Evolutionary conservation across 2,888 invertebrate species (phyloP).

Genomic region (Deilephila porcellus): DNA sequence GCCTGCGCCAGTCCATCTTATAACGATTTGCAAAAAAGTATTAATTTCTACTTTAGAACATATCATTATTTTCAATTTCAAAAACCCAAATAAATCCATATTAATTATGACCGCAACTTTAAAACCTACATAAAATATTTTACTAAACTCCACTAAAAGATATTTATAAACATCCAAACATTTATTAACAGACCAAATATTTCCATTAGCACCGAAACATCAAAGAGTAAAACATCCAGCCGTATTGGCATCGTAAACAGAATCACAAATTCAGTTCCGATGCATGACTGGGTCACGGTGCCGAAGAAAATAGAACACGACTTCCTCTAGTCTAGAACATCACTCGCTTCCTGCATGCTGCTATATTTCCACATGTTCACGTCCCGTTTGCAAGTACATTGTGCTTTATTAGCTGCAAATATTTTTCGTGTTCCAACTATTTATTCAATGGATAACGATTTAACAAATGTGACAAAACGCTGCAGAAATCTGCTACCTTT

Average conservation of each 20-base stretch:
- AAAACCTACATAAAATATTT: not conserved
- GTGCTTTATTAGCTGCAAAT: not conserved
- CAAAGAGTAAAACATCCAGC: not conserved
- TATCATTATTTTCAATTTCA: no score
- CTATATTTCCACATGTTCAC: not conserved
- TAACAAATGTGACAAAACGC: no score
- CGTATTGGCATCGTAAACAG: not conserved
- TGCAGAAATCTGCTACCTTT: no score
- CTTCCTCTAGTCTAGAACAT: constrained; percentile 15
- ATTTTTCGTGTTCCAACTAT: not conserved
- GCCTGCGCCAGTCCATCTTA: no score
- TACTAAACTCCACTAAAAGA: not conserved
- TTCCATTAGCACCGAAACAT: constrained; percentile 6
- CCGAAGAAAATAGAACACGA: not conserved
- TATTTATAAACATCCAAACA: constrained; percentile 3
- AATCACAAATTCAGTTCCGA: constrained; percentile 15
- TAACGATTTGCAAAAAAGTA: no score
- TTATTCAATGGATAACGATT: no score
- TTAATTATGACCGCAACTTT: not conserved
- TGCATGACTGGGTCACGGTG: constrained; percentile 1
- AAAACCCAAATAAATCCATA: not conserved
- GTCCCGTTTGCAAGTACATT: not conserved
- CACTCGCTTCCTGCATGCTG: not conserved
- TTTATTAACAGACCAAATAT: not conserved
- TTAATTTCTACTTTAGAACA: no score